Evolutionary conservation across 2,113 vertebrate species (phyloP), one percentile per base, ranked within the genome.

Genomic region (Mohoua ochrocephala): DNA sequence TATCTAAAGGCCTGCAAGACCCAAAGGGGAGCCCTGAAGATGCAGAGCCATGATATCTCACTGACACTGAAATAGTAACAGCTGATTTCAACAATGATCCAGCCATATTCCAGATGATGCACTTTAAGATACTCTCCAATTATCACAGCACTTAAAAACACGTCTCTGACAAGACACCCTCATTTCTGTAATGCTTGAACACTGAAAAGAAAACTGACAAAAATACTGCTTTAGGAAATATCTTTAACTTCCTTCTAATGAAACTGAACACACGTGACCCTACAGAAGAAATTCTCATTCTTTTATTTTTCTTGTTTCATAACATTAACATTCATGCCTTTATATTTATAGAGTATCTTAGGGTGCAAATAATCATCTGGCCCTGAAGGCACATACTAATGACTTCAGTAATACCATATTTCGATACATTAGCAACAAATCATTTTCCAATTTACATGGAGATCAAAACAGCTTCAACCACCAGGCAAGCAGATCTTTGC

Each of bases 211-310:
- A 76, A 77, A 59, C 14, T 30, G 22, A 75, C 60, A 79, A 63
- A 64, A 56, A 26, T 8, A 3, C 6, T 61, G 50, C 16, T 87
- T 52, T 52, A 54, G 39, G n/a, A 76, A 83, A 63, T 50, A 54
- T 2, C 21, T 24, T 57, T 78, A 45, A 54, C 13, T 49, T 84
- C 28, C 45, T 79, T 73, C 57, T 71, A 71, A 82, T 20, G 68
- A 84, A 84, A 73, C 6, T 23, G 31, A 84, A 79, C 0, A 0
- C 8, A 50, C 2, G 3, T 16, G 12, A 64, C 4, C 14, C 16
- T 35, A 33, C 63, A 84, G 37, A 63, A 10, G 24, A 65, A 89
- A 60, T 27, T 41, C 1, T 15, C 5, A 7, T 15, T 53, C 41
- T 68, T 69, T 15, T 6, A 0, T 33, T 77, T 80, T 73, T 70